Evolutionary conservation across 2,113 vertebrate genomes (phyloP).

Genomic region (Trematocara stigmaticum): DNA sequence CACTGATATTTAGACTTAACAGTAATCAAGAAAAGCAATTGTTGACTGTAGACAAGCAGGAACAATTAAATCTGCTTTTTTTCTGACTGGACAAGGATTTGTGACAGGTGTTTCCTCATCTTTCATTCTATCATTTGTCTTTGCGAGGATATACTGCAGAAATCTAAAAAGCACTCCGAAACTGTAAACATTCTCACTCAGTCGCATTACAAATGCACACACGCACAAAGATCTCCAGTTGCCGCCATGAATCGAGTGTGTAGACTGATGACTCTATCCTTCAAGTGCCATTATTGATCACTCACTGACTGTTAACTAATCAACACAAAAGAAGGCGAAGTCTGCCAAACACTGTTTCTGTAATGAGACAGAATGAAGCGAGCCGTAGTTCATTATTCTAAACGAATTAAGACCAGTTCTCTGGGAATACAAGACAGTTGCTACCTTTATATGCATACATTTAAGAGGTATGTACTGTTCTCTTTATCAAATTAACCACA

Average conservation of each 20-base stretch:
- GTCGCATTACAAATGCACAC: neutral
- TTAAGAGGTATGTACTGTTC: neutral
- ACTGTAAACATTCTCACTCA: neutral
- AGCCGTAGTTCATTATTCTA: slow-evolving; percentile 20
- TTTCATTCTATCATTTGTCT: neutral
- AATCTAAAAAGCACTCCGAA: neutral
- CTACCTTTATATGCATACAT: neutral
- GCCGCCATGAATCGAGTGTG: neutral
- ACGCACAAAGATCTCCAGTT: neutral
- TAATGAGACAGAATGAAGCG: slow-evolving; percentile 17
- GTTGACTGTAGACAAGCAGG: neutral
- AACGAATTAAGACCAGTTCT: slow-evolving; percentile 15
- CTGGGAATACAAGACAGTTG: neutral
- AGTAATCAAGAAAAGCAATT: slow-evolving; percentile 5
- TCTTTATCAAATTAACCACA: neutral
- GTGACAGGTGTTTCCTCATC: neutral
- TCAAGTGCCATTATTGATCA: slow-evolving; percentile 28
- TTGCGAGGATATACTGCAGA: neutral
- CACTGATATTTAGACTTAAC: neutral
- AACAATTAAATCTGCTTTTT: neutral
- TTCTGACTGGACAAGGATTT: neutral
- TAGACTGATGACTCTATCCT: slow-evolving; percentile 21
- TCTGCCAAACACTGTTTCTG: neutral
- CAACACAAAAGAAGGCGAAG: slow-evolving; percentile 1
- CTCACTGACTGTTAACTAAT: slow-evolving; percentile 31